Percentiles rank a stretch among this genome's conserved stretches.
phyloP scores from a whole-genome alignment of 2,113 vertebrate species.

The Scortum barcoo region DNA sequence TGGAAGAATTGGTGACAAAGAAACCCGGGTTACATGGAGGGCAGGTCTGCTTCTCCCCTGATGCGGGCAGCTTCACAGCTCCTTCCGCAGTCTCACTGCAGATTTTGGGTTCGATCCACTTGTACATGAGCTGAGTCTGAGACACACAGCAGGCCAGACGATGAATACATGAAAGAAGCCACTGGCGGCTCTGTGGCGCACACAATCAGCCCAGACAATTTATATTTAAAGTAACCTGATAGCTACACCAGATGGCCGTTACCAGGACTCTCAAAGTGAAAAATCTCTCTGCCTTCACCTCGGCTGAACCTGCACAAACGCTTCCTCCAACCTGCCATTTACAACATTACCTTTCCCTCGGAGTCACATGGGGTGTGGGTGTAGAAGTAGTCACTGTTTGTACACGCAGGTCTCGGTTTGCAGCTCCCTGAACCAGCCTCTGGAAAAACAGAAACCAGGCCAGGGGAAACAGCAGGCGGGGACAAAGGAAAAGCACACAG shows the following conservation, averaged over 20 bases:
- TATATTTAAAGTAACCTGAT: conserved; percentile 53
- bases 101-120: conserved; percentile 96
- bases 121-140: conserved; percentile 96
- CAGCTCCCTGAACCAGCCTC: conserved; percentile 89
- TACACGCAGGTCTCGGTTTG: conserved; percentile 88
- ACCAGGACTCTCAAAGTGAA: neutral
- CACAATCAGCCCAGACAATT: neutral
- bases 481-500: conserved; percentile 41
- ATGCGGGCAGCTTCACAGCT: conserved; percentile 86
- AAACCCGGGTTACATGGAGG: conserved; percentile 97
- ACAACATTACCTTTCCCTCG: conserved; percentile 85
- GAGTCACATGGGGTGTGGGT: conserved; percentile 92
- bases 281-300: neutral
- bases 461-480: conserved; percentile 27
- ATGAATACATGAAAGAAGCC: conserved; percentile 33
- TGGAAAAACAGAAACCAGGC: conserved; percentile 56
- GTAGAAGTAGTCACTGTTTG: conserved; percentile 93
- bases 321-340: neutral
- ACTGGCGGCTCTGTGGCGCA: neutral
- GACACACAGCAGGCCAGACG: conserved; percentile 23
- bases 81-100: conserved; percentile 86
- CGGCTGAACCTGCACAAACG: neutral
- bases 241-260: conserved; percentile 35
- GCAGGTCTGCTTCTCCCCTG: conserved; percentile 87
- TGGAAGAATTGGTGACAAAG: conserved; percentile 85